These are phyloP conservation scores for Protaetia brevitarsis DNA, from an alignment of 1,140 invertebrate species.

Conservation along the genomic window DNA sequence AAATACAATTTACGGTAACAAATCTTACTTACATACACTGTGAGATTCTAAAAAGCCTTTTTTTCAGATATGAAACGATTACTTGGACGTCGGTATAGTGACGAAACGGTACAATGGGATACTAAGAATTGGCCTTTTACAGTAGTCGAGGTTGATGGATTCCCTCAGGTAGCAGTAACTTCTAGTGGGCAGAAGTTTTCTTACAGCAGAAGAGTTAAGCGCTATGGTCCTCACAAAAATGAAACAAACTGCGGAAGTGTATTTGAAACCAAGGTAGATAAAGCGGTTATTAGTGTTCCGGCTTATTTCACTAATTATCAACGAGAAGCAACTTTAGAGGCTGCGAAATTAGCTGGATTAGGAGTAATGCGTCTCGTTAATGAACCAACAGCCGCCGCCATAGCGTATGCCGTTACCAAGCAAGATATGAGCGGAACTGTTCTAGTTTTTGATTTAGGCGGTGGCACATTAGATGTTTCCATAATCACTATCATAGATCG, in stretches of 20 bases:
- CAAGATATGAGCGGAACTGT: slow-evolving; percentile 70
- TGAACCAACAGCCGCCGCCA: too few species aligned
- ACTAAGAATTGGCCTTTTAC: neutral
- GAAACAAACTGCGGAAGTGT: too few species aligned
- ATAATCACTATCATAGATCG: slow-evolving; percentile 64
- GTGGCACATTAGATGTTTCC: slow-evolving; percentile 67
- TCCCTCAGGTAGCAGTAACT: neutral
- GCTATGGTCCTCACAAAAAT: slow-evolving; percentile 90
- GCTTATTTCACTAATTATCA: slow-evolving; percentile 97
- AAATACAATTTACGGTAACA: too few species aligned
- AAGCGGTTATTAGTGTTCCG: slow-evolving; percentile 92
- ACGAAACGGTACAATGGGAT: neutral
- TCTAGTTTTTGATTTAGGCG: slow-evolving; percentile 87
- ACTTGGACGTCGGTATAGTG: neutral
- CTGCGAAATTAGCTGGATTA: too few species aligned
- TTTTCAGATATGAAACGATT: slow-evolving; percentile 9
- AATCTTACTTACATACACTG: too few species aligned
- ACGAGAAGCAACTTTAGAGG: slow-evolving; percentile 94
- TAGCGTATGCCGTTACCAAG: slow-evolving; percentile 95
- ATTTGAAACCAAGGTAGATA: too few species aligned
- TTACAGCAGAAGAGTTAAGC: slow-evolving; percentile 93
- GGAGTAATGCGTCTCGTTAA: too few species aligned
- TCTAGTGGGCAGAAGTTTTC: too few species aligned
- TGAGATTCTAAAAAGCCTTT: too few species aligned
- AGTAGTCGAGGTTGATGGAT: neutral